Percentiles rank a stretch among this genome's conserved stretches.
Conservation (phyloP, 2,113 vertebrate genomes). For the Trinectes maculatus region DNA sequence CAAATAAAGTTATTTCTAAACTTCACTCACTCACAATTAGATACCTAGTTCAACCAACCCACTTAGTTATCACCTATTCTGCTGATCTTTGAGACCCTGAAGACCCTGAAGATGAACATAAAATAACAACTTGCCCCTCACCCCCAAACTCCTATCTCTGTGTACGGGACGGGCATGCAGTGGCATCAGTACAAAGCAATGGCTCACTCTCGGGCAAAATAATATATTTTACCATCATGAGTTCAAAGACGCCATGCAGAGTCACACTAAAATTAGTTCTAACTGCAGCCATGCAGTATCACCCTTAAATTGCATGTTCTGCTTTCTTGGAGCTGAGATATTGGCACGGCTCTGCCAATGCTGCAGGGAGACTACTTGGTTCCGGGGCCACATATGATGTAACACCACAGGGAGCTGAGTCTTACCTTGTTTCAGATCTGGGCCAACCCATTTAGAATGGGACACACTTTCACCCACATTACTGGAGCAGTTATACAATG, state of each 20-base stretch:
- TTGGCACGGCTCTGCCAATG: conserved; percentile 33
- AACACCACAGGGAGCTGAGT: conserved; percentile 70
- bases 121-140: no score
- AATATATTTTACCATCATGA: no score
- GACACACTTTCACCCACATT: conserved; percentile 45
- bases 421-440: conserved; percentile 75
- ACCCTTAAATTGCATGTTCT: conserved; percentile 33
- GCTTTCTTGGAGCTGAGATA: conserved; percentile 57
- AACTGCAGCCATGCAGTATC: not conserved
- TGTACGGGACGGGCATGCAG: no score
- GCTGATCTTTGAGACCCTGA: no score
- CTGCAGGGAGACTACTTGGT: conserved; percentile 38
- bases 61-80: no score
- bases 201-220: no score
- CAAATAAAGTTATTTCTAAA: no score
- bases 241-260: not conserved
- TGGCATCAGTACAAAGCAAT: no score
- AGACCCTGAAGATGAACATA: no score
- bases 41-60: no score
- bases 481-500: conserved; percentile 59
- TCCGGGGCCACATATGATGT: conserved; percentile 60
- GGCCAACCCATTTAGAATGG: conserved; percentile 68
- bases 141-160: no score
- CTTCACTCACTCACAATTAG: no score
- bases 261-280: not conserved